phyloP scores from a whole-genome alignment of 2,113 vertebrate species.

The Tupaia tana region DNA sequence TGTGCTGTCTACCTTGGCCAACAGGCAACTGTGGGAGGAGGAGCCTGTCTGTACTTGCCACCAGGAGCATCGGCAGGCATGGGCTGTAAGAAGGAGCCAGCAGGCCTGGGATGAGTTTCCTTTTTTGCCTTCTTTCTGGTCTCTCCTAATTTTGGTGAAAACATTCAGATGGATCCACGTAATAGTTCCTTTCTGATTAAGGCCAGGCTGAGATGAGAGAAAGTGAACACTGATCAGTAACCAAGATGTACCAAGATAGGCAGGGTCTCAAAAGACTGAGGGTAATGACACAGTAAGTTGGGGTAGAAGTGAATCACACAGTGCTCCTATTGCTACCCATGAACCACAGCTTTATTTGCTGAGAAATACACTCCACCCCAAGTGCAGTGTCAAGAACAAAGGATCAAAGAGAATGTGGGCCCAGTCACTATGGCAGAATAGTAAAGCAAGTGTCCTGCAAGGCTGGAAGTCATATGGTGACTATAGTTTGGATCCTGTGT shows the following conservation, averaged over 20 bases:
- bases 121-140: neutral
- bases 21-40: rapidly evolving
- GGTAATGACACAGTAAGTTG: neutral
- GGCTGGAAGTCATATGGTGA: too few species aligned
- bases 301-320: neutral
- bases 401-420: neutral
- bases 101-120: neutral
- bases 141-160: neutral
- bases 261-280: neutral
- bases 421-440: too few species aligned
- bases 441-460: too few species aligned
- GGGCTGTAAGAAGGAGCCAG: neutral
- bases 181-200: neutral
- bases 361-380: neutral
- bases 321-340: neutral
- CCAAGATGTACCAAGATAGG: neutral
- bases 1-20: neutral
- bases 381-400: neutral
- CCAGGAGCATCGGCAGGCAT: too few species aligned
- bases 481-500: too few species aligned
- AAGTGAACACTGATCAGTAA: neutral
- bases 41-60: neutral
- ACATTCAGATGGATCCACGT: neutral
- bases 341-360: neutral
- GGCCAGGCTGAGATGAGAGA: neutral